These are phyloP conservation scores for Monochamus saltuarius DNA, from an alignment of 1,140 invertebrate genomes.

Conservation along the genomic window DNA sequence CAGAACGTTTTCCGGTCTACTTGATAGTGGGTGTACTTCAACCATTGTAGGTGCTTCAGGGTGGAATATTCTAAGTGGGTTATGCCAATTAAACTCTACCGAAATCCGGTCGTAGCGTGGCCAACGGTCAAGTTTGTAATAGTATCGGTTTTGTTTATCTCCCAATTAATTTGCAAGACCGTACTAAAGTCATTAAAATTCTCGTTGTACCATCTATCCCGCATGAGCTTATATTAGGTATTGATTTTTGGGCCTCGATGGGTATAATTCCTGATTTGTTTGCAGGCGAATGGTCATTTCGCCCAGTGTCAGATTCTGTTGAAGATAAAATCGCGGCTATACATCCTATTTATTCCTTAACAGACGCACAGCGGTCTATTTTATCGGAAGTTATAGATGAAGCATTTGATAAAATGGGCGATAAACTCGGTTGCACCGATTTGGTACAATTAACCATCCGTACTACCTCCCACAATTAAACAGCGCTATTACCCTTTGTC, in stretches of 20 bases:
- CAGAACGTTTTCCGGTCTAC: background rate
- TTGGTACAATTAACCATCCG: conserved; percentile 2
- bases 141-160: background rate
- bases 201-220: background rate
- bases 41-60: background rate
- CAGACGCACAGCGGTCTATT: background rate
- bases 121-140: background rate
- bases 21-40: background rate
- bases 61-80: background rate
- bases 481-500: conserved; percentile 14
- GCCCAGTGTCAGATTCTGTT: background rate
- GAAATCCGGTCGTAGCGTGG: background rate
- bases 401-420: background rate
- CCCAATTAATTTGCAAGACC: background rate
- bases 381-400: background rate
- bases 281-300: background rate
- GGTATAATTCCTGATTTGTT: background rate
- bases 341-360: background rate
- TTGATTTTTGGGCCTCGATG: conserved; percentile 10
- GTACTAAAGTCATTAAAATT: background rate
- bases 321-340: background rate
- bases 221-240: conserved; percentile 2
- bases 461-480: conserved; percentile 2
- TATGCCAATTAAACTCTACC: background rate
- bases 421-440: conserved; percentile 10